Evolutionary conservation across 2,113 vertebrate genomes (phyloP).

Genomic region (Phyllostomus hastatus): DNA sequence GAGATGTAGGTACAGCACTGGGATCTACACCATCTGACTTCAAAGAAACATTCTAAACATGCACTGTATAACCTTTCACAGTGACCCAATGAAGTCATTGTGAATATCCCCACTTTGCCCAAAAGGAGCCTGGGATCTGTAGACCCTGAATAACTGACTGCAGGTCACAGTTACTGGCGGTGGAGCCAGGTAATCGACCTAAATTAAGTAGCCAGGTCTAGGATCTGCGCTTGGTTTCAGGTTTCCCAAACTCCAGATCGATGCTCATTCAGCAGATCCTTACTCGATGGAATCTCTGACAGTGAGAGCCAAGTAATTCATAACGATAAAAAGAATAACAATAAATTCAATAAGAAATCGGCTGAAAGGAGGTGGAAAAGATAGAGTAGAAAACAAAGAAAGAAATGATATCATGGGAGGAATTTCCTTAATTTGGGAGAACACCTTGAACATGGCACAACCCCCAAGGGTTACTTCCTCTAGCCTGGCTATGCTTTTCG

Average conservation of each 20-base stretch:
- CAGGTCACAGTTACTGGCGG: neutral
- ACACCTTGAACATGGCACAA: neutral
- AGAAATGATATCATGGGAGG: neutral
- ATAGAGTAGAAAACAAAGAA: neutral
- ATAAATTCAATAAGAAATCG: neutral
- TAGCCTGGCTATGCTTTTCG: neutral
- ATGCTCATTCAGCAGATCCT: neutral
- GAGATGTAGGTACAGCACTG: too few species aligned
- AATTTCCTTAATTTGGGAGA: neutral
- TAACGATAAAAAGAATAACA: neutral
- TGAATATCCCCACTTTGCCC: neutral
- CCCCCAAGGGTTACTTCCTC: neutral
- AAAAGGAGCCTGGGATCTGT: neutral
- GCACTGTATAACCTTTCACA: accelerated
- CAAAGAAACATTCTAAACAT: neutral
- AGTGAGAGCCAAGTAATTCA: neutral
- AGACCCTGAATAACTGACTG: neutral
- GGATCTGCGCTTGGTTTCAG: neutral
- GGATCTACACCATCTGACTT: neutral
- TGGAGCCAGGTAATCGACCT: neutral
- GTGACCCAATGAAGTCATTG: neutral
- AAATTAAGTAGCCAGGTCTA: neutral
- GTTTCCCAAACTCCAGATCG: neutral
- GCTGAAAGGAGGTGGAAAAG: neutral
- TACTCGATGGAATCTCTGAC: neutral